Evolutionary conservation across 1,140 invertebrate species (phyloP).

Genomic region (Lamellibrachia luymesi): DNA sequence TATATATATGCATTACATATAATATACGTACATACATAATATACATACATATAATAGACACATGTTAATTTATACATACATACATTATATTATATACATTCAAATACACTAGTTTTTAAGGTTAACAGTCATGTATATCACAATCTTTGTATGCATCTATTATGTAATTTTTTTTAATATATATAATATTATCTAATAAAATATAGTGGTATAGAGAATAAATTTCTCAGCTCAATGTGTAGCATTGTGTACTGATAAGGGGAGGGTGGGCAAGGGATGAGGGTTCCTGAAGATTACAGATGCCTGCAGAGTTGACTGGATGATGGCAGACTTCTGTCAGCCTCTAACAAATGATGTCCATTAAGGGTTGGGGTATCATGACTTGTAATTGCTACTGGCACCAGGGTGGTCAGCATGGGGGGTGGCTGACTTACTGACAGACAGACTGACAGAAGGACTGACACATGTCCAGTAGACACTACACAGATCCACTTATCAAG

Average conservation of each 20-base stretch:
- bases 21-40: no score
- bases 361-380: neutral
- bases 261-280: no score
- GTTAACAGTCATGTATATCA: no score
- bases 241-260: neutral
- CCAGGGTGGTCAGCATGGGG: neutral
- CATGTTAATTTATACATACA: neutral
- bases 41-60: neutral
- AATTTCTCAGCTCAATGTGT: neutral
- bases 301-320: neutral
- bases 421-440: constrained; percentile 3
- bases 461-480: neutral
- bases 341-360: neutral
- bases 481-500: neutral
- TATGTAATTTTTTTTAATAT: neutral
- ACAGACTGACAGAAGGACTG: neutral
- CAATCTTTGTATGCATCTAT: no score
- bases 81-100: neutral
- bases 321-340: constrained; percentile 3
- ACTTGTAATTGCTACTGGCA: neutral
- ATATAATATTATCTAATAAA: neutral
- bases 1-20: neutral
- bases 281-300: neutral
- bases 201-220: neutral
- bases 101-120: no score